Base-by-base conservation (phyloP, 2,888 invertebrate genomes). In the Opisthograptis luteolata region DNA sequence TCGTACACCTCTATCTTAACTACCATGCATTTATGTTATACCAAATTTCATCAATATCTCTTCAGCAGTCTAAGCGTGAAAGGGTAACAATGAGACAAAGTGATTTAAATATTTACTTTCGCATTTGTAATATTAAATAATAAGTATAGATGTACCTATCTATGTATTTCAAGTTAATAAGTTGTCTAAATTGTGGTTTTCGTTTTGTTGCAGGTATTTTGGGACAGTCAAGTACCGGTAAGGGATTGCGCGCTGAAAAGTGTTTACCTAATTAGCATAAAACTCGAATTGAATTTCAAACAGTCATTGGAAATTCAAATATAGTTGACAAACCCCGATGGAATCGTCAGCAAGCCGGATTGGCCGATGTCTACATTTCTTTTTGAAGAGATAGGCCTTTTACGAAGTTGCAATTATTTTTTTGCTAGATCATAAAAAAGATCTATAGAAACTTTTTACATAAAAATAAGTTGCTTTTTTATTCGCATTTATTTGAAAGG, bases 161-260 rank as follows among this genome's bases (percentile, higher is more conserved):
- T 10, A 3, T n/a, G n/a, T 9, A 9, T 25, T 25, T 10, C 1
- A 10, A 3, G 15, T 3, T 7, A 9, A 10, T 8, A 19, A 17
- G 25, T 43, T 50, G 24, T 52, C 45, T 44, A 66, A 64, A 66
- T 55, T 40, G 46, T 48, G 20, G 31, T 52, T 65, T 64, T 39
- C 28, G 55, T 62, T 72, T 72, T 81, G 73, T 89, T 88, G 30
- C 88, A 89, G 89, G 89, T 89, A 89, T 89, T 89, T 87, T 87
- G 75, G 74, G 81, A 81, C 68, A 76, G 46, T 62, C 58, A 52
- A 15, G 70, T 64, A 65, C 63, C 74, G 81, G 86, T 84, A 82
- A 84, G 84, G 55, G 66, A 68, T 56, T 55, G 45, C 57, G 56
- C 52, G 59, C 62, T 51, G 48, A 55, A 58, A 64, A 65, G 51